phyloP scores from a whole-genome alignment of 2,113 vertebrate genomes.

The Antechinus flavipes region DNA sequence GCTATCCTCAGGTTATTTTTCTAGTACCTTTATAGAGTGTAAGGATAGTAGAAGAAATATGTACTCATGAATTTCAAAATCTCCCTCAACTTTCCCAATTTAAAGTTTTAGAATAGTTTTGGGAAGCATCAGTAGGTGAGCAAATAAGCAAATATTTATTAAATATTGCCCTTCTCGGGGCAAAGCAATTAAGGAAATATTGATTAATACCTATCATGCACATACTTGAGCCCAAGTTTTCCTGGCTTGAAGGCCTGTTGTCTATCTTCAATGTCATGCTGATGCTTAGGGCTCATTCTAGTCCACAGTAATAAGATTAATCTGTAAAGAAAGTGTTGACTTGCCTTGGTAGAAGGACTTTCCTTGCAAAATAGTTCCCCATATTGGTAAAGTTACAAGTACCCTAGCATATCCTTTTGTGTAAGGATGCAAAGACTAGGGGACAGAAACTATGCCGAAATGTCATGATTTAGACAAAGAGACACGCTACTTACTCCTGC shows the following conservation, averaged over 20 bases:
- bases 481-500: accelerated
- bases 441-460: background rate
- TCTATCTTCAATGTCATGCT: background rate
- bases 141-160: conserved; percentile 38
- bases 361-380: background rate
- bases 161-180: background rate
- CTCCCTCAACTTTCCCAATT: conserved; percentile 19
- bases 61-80: conserved; percentile 48
- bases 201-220: background rate
- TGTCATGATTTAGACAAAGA: background rate
- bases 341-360: background rate
- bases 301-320: background rate
- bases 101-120: background rate
- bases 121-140: background rate
- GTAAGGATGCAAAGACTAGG: background rate
- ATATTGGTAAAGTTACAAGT: background rate
- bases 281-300: background rate
- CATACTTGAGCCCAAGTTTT: background rate
- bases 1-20: background rate
- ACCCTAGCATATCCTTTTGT: background rate
- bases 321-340: background rate
- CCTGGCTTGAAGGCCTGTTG: background rate
- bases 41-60: background rate
- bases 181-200: background rate
- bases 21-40: background rate